phyloP scores from a whole-genome alignment of 2,888 invertebrate species.

The Gryllus longicercus region DNA sequence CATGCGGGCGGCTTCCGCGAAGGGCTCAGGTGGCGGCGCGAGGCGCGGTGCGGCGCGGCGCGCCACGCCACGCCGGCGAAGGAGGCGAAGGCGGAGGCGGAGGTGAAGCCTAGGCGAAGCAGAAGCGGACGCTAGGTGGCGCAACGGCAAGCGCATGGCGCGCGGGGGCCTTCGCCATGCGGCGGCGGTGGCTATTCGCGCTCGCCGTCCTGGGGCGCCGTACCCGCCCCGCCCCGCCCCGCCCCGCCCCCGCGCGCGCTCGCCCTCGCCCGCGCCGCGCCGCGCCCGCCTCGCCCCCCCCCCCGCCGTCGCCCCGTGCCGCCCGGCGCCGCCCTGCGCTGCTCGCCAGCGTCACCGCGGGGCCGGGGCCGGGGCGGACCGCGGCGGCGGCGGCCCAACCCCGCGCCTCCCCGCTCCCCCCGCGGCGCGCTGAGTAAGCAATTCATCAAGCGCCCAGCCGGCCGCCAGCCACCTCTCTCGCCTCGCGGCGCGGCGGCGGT shows the following conservation, averaged over 20 bases:
- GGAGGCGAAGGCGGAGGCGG: no score
- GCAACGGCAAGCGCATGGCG: no score
- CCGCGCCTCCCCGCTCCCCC: background rate
- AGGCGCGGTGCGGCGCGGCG: no score
- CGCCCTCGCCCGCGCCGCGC: background rate
- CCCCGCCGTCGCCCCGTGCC: background rate
- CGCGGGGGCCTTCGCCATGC: background rate
- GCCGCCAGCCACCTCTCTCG: background rate
- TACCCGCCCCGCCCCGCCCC: background rate
- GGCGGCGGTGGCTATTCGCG: background rate
- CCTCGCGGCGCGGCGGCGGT: conserved; percentile 28
- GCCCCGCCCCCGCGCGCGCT: background rate
- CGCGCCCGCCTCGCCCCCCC: background rate
- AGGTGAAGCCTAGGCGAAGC: no score
- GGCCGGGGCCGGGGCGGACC: background rate
- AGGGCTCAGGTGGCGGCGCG: no score
- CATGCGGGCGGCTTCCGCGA: no score
- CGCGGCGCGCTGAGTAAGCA: conserved; percentile 17
- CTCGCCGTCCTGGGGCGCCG: background rate
- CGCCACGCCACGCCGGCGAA: no score
- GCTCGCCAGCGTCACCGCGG: conserved; percentile 3
- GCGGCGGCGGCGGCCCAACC: background rate
- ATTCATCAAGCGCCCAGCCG: conserved; percentile 2
- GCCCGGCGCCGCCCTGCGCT: background rate
- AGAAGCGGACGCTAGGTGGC: no score